These are phyloP conservation scores for Lithophane ornitopus DNA, from an alignment of 2,888 invertebrate species.

Conservation along the genomic window DNA sequence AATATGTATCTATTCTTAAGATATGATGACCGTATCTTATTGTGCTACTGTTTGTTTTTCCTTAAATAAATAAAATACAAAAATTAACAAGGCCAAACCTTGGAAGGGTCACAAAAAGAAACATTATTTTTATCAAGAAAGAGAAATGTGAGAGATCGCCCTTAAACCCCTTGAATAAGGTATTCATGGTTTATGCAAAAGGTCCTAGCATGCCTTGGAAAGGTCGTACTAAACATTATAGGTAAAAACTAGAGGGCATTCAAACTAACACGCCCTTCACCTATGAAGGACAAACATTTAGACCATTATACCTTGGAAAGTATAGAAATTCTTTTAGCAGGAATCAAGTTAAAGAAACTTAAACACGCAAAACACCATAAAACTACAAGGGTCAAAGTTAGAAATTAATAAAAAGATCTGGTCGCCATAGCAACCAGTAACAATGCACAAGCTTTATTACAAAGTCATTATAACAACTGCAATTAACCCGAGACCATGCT, in stretches of 20 bases:
- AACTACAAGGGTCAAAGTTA: constrained; percentile 49
- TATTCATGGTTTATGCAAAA: constrained; percentile 17
- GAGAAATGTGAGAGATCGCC: not conserved
- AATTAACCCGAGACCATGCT: constrained; percentile 70
- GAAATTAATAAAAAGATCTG: constrained; percentile 48
- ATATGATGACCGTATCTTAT: too few species aligned
- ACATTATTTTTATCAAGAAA: not conserved
- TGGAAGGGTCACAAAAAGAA: not conserved
- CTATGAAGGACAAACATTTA: constrained; percentile 8
- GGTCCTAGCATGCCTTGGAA: not conserved
- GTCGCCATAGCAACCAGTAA: constrained; percentile 76
- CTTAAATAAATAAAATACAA: too few species aligned
- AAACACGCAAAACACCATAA: not conserved
- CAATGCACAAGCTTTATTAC: constrained; percentile 77
- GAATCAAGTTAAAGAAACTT: constrained; percentile 1
- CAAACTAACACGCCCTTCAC: constrained; percentile 18
- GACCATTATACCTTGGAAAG: not conserved
- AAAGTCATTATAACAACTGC: constrained; percentile 73
- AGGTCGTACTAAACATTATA: not conserved
- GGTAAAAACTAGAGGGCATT: not conserved
- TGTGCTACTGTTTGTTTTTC: too few species aligned
- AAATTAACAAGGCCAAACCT: not conserved
- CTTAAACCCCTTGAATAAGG: constrained; percentile 11
- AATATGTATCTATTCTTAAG: too few species aligned
- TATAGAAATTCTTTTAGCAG: not conserved